Base-by-base conservation (phyloP, 2,888 invertebrate genomes). In the Xanthia icteritia region DNA sequence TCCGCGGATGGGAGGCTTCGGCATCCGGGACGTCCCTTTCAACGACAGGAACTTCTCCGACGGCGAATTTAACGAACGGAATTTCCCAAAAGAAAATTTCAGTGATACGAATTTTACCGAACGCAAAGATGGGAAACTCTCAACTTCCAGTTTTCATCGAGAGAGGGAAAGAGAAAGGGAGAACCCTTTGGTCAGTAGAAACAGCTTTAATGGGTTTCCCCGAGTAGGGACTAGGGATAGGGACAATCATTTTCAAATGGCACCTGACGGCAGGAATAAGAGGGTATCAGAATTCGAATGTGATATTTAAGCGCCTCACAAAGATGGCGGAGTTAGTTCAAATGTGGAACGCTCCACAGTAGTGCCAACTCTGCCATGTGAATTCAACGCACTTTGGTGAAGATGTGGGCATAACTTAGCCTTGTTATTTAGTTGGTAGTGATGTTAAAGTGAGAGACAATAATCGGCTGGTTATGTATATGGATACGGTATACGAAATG, bases 221-320 rank as follows among this genome's bases (percentile, higher is more conserved):
- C 92, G 96, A 81, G 92, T 96, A 77, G 94, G 95, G 2, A 90
- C 94, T 2, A 94, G 96, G 66, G 96, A 96, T 8, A 94, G 96
- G 67, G 96, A 96, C 51, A 92, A 89, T 73, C 96, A 96, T 77
- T 97, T 96, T 78, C 95, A 96, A 87, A 91, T 95, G 91, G 92
- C 94, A 60, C 94, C 96, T 23, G 97, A 96, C 67, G 96, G 96
- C n/a, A 92, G 96, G 54, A 97, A 95, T 89, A 97, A 97, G 81
- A 96, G 97, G 89, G 97, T 97, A 77, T 95, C 97, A 8, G 97
- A 97, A 91, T 97, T 97, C 89, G 97, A 97, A 91, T 97, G 97
- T 91, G 97, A 97, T 93, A 97, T 97, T 86, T 94, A 87, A 89
- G 39, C 20, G 63, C 31, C 23, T 27, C 39, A 63, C 9, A 13